Conservation (phyloP, 2,888 invertebrate species). For the Macropis europaea region DNA sequence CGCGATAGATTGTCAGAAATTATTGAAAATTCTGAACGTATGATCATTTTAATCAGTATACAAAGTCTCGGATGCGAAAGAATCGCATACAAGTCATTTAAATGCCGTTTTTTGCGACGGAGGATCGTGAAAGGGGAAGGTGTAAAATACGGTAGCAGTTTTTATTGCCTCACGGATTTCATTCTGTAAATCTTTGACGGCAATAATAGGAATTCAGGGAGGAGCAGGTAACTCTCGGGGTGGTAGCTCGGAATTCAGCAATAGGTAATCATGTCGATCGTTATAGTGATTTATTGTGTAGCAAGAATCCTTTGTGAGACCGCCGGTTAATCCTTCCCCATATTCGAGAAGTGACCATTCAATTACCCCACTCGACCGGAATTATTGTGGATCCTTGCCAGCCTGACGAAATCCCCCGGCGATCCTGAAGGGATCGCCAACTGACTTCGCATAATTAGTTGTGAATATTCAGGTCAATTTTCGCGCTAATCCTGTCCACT, state of each 20-base stretch:
- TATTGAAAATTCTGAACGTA: too few species aligned
- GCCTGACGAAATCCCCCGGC: not conserved
- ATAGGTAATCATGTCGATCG: constrained; percentile 39
- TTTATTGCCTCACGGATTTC: not conserved
- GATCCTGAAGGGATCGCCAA: not conserved
- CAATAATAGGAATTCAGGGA: not conserved
- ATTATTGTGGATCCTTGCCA: constrained; percentile 15
- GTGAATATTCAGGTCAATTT: not conserved
- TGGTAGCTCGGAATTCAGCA: not conserved
- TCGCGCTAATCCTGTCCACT: too few species aligned
- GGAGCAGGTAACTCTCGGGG: constrained; percentile 20
- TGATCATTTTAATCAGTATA: not conserved
- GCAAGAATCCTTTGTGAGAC: constrained; percentile 13
- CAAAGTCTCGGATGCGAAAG: too few species aligned
- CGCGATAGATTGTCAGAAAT: too few species aligned
- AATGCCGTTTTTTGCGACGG: too few species aligned
- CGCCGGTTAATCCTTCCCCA: constrained; percentile 29
- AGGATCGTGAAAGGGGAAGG: not conserved
- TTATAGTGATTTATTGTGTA: constrained; percentile 37
- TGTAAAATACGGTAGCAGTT: not conserved
- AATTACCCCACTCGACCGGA: constrained; percentile 12
- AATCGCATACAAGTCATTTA: too few species aligned
- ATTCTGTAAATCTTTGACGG: not conserved
- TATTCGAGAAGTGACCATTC: constrained; percentile 28
- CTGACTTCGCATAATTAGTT: constrained; percentile 10